Conservation (phyloP, 2,797 vertebrate species). For the Tokudaia muenninki region DNA sequence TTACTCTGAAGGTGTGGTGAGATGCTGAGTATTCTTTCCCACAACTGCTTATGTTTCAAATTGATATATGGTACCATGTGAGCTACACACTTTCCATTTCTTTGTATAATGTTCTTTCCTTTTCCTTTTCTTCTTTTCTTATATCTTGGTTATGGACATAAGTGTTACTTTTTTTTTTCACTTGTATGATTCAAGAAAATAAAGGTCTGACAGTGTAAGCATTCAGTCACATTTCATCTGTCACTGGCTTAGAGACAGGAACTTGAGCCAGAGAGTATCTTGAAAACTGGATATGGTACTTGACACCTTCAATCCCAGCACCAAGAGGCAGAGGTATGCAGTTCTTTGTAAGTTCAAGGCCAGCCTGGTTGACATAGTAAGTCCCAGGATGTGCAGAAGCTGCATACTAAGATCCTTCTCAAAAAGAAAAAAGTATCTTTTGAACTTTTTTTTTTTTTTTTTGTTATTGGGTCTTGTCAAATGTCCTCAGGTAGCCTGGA, state of each 20-base stretch:
- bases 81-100: background rate
- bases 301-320: background rate
- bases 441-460: background rate
- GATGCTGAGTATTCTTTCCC: background rate
- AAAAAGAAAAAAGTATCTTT: background rate
- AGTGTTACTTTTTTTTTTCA: constrained; percentile 12
- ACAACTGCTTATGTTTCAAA: background rate
- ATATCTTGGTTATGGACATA: background rate
- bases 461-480: background rate
- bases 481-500: background rate
- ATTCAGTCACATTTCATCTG: background rate
- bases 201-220: background rate
- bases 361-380: background rate
- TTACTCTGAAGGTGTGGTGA: constrained; percentile 39
- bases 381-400: background rate
- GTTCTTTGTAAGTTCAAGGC: background rate
- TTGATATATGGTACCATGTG: background rate
- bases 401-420: background rate
- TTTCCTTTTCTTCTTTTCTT: background rate
- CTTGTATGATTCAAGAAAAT: constrained; percentile 37
- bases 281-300: background rate
- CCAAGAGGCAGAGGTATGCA: background rate
- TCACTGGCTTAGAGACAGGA: background rate
- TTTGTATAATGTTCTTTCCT: background rate
- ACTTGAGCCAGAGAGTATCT: background rate